Evolutionary conservation across 1,140 invertebrate species (phyloP), one percentile per base, ranked within the genome.

Genomic region (Leptinotarsa texana): DNA sequence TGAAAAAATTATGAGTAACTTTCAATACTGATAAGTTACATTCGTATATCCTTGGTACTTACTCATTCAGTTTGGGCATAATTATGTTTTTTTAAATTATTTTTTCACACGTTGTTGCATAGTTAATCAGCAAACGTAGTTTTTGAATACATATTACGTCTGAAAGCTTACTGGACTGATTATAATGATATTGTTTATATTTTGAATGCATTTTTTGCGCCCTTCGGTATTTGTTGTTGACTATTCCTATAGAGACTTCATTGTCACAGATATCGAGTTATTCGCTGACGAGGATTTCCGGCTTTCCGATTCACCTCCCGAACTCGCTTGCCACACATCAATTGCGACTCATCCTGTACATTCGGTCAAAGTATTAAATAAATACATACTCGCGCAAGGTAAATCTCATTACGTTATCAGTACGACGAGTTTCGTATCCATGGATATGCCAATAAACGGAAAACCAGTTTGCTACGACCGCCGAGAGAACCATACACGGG

Each of bases 351-450:
- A 18, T 17, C 51, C 51, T 57, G 51, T 57, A 57, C 51, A 57
- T 57, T 18, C 13, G 13, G 13, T 57, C 51, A 57, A 65, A 65
- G 63, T 65, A 65, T 65, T 65, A 65, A 65, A 65, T 65, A 65
- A 17, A n/a, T 65, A 24, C 27, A 33, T 70, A 57, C 69, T 48
- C 49, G 24, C 15, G 51, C 69, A 51, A 70, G 69, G 69, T 70
- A 57, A 70, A 18, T 70, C 69, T 70, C 69, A 70, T 70, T 70
- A 57, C 69, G 69, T 70, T 70, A 70, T 70, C 69, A 70, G 69
- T 70, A 33, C 24, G 47, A 33, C 24, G 47, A 70, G 69, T 57
- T 70, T 70, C 17, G 47, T 42, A 51, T 70, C 69, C 48, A 57
- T 24, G 21, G 69, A 70, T 70, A 61, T 61, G 51, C n/a, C 49